A percentile compares a stretch with the other conserved stretches of the same genome.
phyloP scores from a whole-genome alignment of 2,797 vertebrate genomes.

The Staurois parvus region DNA sequence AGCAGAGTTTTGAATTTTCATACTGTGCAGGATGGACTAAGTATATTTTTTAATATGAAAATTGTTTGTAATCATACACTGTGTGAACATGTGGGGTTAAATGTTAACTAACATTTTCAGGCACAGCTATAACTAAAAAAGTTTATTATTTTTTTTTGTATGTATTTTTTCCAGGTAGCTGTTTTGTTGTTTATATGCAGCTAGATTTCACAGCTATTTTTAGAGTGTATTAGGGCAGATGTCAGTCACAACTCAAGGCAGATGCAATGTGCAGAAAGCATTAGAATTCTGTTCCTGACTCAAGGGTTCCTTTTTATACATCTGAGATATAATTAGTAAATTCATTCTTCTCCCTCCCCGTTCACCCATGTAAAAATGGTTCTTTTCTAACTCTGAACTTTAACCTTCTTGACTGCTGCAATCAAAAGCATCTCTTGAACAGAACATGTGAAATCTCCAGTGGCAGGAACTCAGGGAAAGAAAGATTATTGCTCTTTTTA shows the following conservation, averaged over 20 bases:
- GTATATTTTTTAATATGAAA: too few species aligned
- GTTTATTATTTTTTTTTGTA: background rate
- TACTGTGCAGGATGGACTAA: too few species aligned
- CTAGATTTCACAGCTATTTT: constrained; percentile 40
- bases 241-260: constrained; percentile 19
- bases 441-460: constrained; percentile 53
- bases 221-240: constrained; percentile 10
- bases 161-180: background rate
- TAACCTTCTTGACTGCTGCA: constrained; percentile 43
- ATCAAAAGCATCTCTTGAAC: constrained; percentile 52
- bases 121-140: too few species aligned
- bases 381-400: constrained; percentile 48
- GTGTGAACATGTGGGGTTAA: too few species aligned
- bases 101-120: too few species aligned
- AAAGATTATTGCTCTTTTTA: constrained; percentile 56
- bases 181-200: constrained; percentile 35
- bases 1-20: too few species aligned
- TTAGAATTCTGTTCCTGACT: constrained; percentile 21
- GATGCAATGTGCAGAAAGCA: constrained; percentile 21
- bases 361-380: constrained; percentile 16
- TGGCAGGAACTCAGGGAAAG: constrained; percentile 35
- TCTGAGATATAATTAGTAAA: constrained; percentile 48
- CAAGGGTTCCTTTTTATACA: background rate
- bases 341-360: background rate
- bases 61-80: too few species aligned